Evolutionary conservation across 2,113 vertebrate genomes (phyloP), one percentile per base, ranked within the genome.

Genomic region (Candoia aspera): DNA sequence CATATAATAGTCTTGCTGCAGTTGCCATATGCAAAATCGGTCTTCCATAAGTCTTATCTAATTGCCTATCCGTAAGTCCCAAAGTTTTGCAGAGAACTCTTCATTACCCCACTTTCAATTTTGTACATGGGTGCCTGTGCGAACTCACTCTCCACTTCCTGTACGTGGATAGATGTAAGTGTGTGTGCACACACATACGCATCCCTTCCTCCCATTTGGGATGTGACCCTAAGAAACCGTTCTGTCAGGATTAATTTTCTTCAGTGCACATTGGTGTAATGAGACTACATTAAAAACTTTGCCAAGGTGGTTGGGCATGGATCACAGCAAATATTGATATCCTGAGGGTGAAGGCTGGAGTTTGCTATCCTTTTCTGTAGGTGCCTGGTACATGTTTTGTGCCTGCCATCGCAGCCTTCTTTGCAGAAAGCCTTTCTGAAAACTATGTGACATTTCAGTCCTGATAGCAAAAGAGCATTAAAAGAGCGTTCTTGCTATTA

Each of bases 401-500:
- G 57, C 46, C 53, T 90, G 62, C 42, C 55, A 62, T 24, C 49
- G 15, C 57, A 86, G 3, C 13, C 79, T 24, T 54, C 42, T 58
- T 59, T 90, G 21, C 26, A 33, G 59, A 24, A 54, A 90, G 24
- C 13, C 57, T 84, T 55, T 84, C 55, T 93, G 89, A 84, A 59
- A 93, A 64, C 57, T 37, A 17, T 53, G 84, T 60, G 55, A 33
- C 26, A 68, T 89, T 92, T 89, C 26, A 53, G 54, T 84, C 37
- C 46, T 84, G 87, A 85, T 92, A 92, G 33, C 26, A 89, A 89
- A 89, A 53, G 79, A 89, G 15, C 46, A 37, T 64, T 92, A 89
- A 89, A 89, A 53, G 79, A 89, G 15, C 46, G 29, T 64, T 92
- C 91, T 85, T 89, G 54, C 37, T 58, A 79, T 85, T 89, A 89